phyloP scores from a whole-genome alignment of 2,797 vertebrate species.

The Aeoliscus strigatus region DNA sequence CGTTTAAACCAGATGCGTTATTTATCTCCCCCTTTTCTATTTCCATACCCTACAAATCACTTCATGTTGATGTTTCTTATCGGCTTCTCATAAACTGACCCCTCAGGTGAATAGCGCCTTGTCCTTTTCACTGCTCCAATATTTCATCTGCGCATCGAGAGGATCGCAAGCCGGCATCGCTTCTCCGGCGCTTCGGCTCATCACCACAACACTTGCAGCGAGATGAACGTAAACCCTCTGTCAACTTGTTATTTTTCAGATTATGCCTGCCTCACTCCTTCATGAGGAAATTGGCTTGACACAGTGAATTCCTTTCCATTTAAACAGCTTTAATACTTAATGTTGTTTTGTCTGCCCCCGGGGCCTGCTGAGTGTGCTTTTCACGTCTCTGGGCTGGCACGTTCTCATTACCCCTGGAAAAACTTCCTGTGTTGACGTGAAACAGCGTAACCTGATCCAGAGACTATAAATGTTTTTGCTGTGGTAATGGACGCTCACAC shows the following conservation, averaged over 20 bases:
- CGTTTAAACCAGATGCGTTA: too few species aligned
- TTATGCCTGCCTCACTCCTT: conserved; percentile 32
- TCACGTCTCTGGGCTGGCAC: conserved; percentile 46
- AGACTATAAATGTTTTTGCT: conserved; percentile 27
- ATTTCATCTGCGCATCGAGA: too few species aligned
- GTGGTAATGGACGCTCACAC: too few species aligned
- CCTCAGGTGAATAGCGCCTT: too few species aligned
- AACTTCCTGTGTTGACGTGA: conserved; percentile 54
- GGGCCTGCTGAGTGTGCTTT: conserved; percentile 45
- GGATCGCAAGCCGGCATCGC: too few species aligned
- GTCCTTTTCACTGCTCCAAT: too few species aligned
- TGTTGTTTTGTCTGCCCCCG: conserved; percentile 58
- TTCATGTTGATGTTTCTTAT: too few species aligned
- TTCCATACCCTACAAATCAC: too few species aligned
- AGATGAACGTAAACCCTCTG: conserved; percentile 19
- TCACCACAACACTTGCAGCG: neutral
- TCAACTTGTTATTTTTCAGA: conserved; percentile 47
- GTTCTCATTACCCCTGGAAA: conserved; percentile 59
- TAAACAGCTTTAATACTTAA: conserved; percentile 67
- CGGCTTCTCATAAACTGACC: too few species aligned
- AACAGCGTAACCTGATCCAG: conserved; percentile 41
- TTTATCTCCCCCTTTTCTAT: too few species aligned
- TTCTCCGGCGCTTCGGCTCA: too few species aligned
- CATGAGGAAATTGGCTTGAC: conserved; percentile 58
- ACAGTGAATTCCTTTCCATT: conserved; percentile 56